A percentile compares a stretch with the other conserved stretches of the same genome.
Conservation (phyloP, 1,140 invertebrate genomes). For the Eriosoma lanigerum region DNA sequence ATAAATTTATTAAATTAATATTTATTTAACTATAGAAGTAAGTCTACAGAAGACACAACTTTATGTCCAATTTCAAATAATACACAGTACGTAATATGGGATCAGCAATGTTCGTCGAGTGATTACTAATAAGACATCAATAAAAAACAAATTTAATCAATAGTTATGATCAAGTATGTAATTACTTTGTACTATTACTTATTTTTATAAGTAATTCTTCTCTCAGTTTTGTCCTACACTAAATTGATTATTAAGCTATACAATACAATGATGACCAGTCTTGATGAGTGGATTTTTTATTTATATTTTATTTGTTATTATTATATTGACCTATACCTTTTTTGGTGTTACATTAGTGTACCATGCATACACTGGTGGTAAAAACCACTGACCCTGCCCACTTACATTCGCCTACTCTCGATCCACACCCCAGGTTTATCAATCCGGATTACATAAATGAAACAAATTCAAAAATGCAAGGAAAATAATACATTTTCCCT, state of each 20-base stretch:
- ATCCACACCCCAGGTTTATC: slow-evolving; percentile 41
- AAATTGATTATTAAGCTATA: slow-evolving; percentile 34
- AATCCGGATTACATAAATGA: slow-evolving; percentile 35
- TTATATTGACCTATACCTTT: slow-evolving; percentile 41
- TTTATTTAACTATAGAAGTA: too few species aligned
- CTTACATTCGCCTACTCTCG: slow-evolving; percentile 40
- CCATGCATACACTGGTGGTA: neutral
- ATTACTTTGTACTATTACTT: too few species aligned
- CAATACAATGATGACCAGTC: slow-evolving; percentile 20
- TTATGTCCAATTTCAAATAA: too few species aligned
- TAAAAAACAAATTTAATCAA: neutral
- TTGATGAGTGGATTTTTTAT: slow-evolving; percentile 25
- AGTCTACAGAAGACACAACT: too few species aligned
- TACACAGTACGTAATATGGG: too few species aligned
- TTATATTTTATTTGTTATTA: neutral
- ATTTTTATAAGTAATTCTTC: neutral
- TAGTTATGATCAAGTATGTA: neutral
- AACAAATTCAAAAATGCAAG: neutral
- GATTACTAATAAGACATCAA: slow-evolving; percentile 9
- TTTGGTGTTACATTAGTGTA: slow-evolving; percentile 35
- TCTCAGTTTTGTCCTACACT: neutral
- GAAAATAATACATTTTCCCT: slow-evolving; percentile 10
- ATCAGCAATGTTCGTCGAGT: neutral
- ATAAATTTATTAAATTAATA: too few species aligned
- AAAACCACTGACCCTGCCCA: slow-evolving; percentile 42